phyloP scores from a whole-genome alignment of 2,888 invertebrate species.

The Nymphalis c-album region DNA sequence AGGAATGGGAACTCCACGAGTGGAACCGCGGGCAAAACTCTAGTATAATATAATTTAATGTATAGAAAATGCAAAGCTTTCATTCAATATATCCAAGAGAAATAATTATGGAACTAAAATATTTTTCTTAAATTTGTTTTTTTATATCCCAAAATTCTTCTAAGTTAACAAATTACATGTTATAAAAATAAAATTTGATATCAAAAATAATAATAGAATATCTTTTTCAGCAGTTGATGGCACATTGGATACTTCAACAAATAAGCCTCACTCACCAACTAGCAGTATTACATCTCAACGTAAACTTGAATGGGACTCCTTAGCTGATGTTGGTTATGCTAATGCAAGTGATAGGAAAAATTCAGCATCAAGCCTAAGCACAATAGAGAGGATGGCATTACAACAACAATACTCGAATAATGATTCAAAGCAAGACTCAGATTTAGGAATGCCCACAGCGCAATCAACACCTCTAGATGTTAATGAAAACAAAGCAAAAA shows the following conservation, averaged over 20 bases:
- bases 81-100: too few species aligned
- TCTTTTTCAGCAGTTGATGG: conserved; percentile 65
- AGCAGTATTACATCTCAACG: conserved; percentile 88
- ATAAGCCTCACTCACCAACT: conserved; percentile 84
- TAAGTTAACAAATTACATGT: too few species aligned
- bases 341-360: conserved; percentile 80
- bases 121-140: too few species aligned
- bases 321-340: conserved; percentile 91
- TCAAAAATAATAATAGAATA: too few species aligned
- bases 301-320: conserved; percentile 93
- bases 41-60: too few species aligned
- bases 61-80: too few species aligned
- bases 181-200: too few species aligned
- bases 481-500: conserved; percentile 55
- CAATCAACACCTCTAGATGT: conserved; percentile 78
- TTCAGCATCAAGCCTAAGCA: conserved; percentile 78
- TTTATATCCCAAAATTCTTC: too few species aligned
- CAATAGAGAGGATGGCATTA: conserved; percentile 83
- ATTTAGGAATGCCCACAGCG: conserved; percentile 73
- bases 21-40: too few species aligned
- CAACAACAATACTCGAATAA: conserved; percentile 74
- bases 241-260: conserved; percentile 62
- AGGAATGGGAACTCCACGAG: too few species aligned
- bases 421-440: conserved; percentile 57
- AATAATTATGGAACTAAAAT: too few species aligned